phyloP scores from a whole-genome alignment of 2,113 vertebrate genomes.

The Datnioides undecimradiatus region DNA sequence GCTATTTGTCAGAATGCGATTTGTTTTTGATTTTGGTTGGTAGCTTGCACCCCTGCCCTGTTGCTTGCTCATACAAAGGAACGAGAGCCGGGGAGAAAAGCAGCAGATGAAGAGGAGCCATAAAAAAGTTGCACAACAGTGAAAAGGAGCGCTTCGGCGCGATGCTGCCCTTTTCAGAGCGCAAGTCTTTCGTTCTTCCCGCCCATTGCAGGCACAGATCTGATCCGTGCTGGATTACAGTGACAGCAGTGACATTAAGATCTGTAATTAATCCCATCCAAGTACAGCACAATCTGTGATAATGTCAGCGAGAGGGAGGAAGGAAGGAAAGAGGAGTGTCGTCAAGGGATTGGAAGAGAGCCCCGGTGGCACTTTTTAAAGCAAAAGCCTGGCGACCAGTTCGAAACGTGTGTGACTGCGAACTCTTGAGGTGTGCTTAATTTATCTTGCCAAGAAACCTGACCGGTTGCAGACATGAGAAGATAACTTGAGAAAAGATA shows the following conservation, averaged over 20 bases:
- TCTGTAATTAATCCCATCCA: conserved; percentile 10
- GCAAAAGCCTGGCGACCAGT: conserved; percentile 11
- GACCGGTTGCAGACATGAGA: neutral
- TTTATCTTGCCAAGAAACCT: conserved; percentile 18
- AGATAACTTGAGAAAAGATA: conserved; percentile 7
- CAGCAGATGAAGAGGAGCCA: neutral
- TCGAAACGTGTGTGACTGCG: neutral
- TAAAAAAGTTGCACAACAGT: conserved; percentile 5
- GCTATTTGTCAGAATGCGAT: neutral
- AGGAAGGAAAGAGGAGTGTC: conserved; percentile 27
- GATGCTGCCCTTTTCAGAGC: conserved; percentile 16
- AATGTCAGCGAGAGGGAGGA: conserved; percentile 18
- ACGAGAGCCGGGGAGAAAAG: neutral
- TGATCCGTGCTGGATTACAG: neutral
- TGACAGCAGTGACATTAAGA: neutral
- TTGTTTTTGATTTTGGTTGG: neutral
- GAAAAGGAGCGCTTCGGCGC: neutral
- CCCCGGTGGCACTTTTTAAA: conserved; percentile 24
- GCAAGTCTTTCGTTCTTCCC: conserved; percentile 41
- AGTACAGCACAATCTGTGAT: conserved; percentile 2
- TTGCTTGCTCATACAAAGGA: neutral
- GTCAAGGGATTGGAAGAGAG: conserved; percentile 10
- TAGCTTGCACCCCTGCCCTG: conserved; percentile 22
- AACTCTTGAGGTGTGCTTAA: conserved; percentile 17
- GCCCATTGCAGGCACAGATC: conserved; percentile 21